Conservation (phyloP, 2,888 invertebrate genomes). For the Acholoe squamosa region DNA sequence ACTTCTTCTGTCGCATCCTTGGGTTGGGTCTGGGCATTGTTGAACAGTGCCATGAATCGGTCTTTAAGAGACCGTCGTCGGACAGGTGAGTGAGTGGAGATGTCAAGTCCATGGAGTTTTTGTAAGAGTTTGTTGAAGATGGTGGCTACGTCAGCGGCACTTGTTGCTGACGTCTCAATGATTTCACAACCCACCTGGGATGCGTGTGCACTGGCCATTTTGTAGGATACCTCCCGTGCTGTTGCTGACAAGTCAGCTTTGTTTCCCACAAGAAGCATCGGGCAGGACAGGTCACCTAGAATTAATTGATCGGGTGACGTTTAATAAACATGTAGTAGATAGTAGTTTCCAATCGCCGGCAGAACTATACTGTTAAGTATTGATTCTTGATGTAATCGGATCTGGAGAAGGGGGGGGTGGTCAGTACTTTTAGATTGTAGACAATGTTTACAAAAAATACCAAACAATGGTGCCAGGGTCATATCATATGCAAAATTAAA, state of each 20-base stretch:
- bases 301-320: no score
- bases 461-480: no score
- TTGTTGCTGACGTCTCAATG: constrained; percentile 97
- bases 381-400: no score
- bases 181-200: constrained; percentile 85
- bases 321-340: no score
- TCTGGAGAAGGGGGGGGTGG: no score
- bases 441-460: no score
- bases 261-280: constrained; percentile 70
- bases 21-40: not conserved
- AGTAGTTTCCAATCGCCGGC: no score
- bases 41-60: not conserved
- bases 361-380: no score
- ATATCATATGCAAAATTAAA: no score
- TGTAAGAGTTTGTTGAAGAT: not conserved
- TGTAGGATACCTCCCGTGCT: constrained; percentile 85
- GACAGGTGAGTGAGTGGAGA: not conserved
- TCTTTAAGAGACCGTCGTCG: not conserved
- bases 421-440: no score
- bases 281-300: not conserved
- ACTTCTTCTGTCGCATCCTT: not conserved
- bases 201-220: constrained; percentile 89
- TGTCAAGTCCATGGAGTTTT: not conserved
- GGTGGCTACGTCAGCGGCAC: not conserved
- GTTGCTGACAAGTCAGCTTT: constrained; percentile 73